Percentiles rank a stretch among this genome's conserved stretches.
phyloP scores from a whole-genome alignment of 2,113 vertebrate species.

The Scomber scombrus region DNA sequence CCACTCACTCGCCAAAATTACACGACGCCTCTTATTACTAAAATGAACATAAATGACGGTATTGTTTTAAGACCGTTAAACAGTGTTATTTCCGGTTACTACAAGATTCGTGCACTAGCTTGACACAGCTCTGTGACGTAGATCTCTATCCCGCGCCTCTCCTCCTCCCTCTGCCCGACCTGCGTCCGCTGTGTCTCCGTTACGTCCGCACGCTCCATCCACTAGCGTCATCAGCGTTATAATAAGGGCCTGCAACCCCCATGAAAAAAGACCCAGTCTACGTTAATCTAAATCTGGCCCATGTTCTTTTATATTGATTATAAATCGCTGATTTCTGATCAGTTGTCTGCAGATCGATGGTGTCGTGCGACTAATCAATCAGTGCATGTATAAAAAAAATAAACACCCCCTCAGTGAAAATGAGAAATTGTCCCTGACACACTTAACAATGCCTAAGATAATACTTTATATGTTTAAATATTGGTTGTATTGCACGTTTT shows the following conservation, averaged over 20 bases:
- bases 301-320: neutral
- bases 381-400: neutral
- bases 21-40: rapidly evolving
- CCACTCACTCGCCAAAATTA: rapidly evolving
- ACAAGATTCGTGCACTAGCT: neutral
- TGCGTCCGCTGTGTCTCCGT: constrained; percentile 81
- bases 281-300: constrained; percentile 23
- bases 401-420: neutral
- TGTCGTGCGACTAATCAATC: neutral
- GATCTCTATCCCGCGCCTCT: constrained; percentile 62
- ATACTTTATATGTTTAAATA: neutral
- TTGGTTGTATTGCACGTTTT: neutral
- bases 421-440: neutral
- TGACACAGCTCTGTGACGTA: constrained; percentile 66
- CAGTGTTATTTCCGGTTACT: neutral
- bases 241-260: constrained; percentile 58
- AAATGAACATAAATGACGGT: rapidly evolving
- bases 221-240: constrained; percentile 77
- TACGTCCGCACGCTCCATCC: constrained; percentile 78
- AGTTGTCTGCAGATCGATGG: neutral
- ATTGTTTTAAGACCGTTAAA: constrained; percentile 18
- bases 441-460: no score
- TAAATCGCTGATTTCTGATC: neutral
- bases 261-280: constrained; percentile 52
- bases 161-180: constrained; percentile 74